Percentiles rank a stretch among this genome's conserved stretches.
These are phyloP conservation scores for Amphiura filiformis DNA, from an alignment of 35 echinoderm and acorn worm genomes.

Conservation along the genomic window DNA sequence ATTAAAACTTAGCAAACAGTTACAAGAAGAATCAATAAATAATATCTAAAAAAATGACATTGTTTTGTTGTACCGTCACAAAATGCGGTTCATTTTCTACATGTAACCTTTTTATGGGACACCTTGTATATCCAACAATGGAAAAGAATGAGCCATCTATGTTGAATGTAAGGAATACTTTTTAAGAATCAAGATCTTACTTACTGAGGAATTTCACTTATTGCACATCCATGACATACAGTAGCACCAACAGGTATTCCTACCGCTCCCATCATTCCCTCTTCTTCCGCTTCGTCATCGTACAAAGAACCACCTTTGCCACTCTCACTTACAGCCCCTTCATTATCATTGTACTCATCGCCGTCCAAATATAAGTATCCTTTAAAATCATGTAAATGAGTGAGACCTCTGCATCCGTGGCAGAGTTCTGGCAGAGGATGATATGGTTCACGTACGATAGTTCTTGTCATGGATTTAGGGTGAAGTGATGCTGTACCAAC, in stretches of 20 bases:
- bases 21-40: too few relatives aligned
- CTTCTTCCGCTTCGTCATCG: constrained; percentile 12
- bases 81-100: too few relatives aligned
- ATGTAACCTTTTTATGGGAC: too few relatives aligned
- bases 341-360: not conserved
- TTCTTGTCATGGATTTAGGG: constrained; percentile 31
- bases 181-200: too few relatives aligned
- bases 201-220: constrained; percentile 35
- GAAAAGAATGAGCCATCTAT: too few relatives aligned
- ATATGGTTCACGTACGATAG: constrained; percentile 18
- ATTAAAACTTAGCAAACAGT: too few relatives aligned
- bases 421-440: constrained; percentile 36
- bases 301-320: not conserved
- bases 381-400: not conserved
- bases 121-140: too few relatives aligned
- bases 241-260: not conserved
- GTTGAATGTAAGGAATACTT: too few relatives aligned
- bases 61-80: too few relatives aligned
- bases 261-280: constrained; percentile 16
- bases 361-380: not conserved
- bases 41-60: too few relatives aligned
- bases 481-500: constrained; percentile 39
- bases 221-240: constrained; percentile 22
- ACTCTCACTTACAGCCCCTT: not conserved
- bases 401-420: constrained; percentile 27